Percentiles rank a stretch among this genome's conserved stretches.
Conservation (phyloP, 92 coral and sea anemone genomes). For the Bergia puertoricense region DNA sequence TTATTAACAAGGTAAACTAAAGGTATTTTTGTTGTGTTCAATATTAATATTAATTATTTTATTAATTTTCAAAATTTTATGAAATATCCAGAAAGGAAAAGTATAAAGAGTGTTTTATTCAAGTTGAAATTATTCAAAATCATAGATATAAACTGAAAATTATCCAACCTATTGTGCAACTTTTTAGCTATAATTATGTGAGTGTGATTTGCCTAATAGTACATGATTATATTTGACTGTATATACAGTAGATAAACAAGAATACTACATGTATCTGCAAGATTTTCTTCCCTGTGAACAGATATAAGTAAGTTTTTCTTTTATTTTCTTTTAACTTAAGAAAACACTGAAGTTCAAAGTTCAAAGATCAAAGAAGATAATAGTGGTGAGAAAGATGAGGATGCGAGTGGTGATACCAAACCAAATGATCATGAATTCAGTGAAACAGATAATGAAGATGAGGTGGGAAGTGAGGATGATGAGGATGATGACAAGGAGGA, state of each 20-base stretch:
- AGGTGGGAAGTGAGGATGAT: conserved; percentile 27
- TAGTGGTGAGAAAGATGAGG: conserved; percentile 17
- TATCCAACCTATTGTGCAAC: neutral
- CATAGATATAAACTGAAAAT: neutral
- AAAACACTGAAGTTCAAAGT: conserved; percentile 24
- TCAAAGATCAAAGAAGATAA: conserved; percentile 21
- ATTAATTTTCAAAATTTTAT: no score
- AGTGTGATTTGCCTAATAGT: neutral
- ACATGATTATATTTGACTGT: neutral
- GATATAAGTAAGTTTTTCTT: neutral
- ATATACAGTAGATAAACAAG: neutral
- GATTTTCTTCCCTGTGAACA: neutral
- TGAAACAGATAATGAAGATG: neutral
- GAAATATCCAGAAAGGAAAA: no score
- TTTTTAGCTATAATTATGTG: neutral
- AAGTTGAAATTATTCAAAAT: no score
- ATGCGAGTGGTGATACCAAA: neutral
- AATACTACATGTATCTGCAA: neutral
- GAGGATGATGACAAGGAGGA: conserved; percentile 34
- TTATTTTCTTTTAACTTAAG: neutral
- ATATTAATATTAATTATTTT: no score
- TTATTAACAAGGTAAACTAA: no score
- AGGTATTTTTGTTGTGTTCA: neutral
- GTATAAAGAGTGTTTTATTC: no score
- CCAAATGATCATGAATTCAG: conserved; percentile 3